Percentiles rank a stretch among this genome's conserved stretches.
phyloP scores from a whole-genome alignment of 2,888 invertebrate species.

The Augochlorella aurata region DNA sequence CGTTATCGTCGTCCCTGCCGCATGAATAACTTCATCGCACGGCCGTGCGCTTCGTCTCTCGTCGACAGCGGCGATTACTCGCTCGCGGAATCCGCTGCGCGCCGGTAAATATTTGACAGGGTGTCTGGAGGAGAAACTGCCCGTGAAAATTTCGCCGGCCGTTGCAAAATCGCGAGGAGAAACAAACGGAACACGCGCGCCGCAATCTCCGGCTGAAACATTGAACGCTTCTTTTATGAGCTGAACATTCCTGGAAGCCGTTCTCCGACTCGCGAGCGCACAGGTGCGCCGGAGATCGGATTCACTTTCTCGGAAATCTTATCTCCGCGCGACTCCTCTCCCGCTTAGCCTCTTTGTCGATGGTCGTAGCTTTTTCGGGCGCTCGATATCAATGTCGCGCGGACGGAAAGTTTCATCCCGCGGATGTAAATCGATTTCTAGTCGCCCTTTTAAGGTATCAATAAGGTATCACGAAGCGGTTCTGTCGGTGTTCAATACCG shows the following conservation, averaged over 20 bases:
- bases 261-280: background rate
- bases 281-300: background rate
- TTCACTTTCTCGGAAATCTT: background rate
- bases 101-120: conserved; percentile 16
- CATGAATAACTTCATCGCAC: conserved; percentile 51
- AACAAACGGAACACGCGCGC: conserved; percentile 8
- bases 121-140: conserved; percentile 5
- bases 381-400: too few species aligned
- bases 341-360: too few species aligned
- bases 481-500: too few species aligned
- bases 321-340: background rate
- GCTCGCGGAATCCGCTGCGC: background rate
- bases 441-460: too few species aligned
- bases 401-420: too few species aligned
- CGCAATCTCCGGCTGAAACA: background rate
- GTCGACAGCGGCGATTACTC: background rate
- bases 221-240: conserved; percentile 19
- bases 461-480: too few species aligned
- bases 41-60: background rate
- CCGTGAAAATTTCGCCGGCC: conserved; percentile 19
- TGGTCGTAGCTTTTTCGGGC: too few species aligned
- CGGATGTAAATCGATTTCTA: too few species aligned
- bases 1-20: conserved; percentile 53
- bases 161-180: conserved; percentile 13
- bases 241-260: background rate